A percentile compares a stretch with the other conserved stretches of the same genome.
Conservation (phyloP, 2,888 invertebrate species). For the Hemithea aestivaria region DNA sequence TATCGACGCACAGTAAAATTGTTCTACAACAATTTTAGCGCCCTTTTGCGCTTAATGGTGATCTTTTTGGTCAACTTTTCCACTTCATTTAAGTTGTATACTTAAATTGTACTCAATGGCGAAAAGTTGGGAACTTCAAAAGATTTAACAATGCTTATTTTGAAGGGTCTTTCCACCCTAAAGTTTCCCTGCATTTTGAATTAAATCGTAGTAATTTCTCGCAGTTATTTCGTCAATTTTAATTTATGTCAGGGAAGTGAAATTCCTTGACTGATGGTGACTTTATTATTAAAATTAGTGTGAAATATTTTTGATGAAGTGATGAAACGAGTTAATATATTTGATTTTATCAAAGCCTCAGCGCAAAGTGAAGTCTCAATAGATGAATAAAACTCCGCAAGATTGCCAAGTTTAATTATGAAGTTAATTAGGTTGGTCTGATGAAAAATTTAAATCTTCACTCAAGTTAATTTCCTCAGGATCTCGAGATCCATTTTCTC, state of each 20-base stretch:
- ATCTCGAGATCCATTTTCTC: slow-evolving; percentile 58
- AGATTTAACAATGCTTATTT: slow-evolving; percentile 77
- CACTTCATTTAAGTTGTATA: slow-evolving; percentile 76
- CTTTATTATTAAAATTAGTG: slow-evolving; percentile 20
- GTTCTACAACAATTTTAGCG: slow-evolving; percentile 19
- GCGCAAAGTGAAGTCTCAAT: slow-evolving; percentile 45
- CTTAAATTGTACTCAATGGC: slow-evolving; percentile 74
- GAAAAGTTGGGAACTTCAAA: slow-evolving; percentile 69
- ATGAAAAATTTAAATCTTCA: slow-evolving; percentile 73
- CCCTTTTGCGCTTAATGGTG: slow-evolving; percentile 36
- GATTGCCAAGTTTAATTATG: slow-evolving; percentile 69
- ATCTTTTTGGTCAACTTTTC: slow-evolving; percentile 71
- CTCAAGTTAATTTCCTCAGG: slow-evolving; percentile 68
- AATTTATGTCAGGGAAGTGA: slow-evolving; percentile 20
- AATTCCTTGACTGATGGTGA: slow-evolving; percentile 7
- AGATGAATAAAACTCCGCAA: slow-evolving; percentile 54
- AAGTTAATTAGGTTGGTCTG: slow-evolving; percentile 72
- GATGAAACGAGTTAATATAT: slow-evolving; percentile 16
- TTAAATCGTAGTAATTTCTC: slow-evolving; percentile 42
- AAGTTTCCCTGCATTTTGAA: slow-evolving; percentile 53
- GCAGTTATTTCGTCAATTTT: slow-evolving; percentile 35
- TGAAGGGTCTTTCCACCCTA: slow-evolving; percentile 57
- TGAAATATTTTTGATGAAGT: slow-evolving; percentile 25
- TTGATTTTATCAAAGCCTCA: slow-evolving; percentile 34
- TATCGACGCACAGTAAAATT: slow-evolving; percentile 10